Conservation (phyloP, 2,888 invertebrate species). For the Drosophila austrosaltans region DNA sequence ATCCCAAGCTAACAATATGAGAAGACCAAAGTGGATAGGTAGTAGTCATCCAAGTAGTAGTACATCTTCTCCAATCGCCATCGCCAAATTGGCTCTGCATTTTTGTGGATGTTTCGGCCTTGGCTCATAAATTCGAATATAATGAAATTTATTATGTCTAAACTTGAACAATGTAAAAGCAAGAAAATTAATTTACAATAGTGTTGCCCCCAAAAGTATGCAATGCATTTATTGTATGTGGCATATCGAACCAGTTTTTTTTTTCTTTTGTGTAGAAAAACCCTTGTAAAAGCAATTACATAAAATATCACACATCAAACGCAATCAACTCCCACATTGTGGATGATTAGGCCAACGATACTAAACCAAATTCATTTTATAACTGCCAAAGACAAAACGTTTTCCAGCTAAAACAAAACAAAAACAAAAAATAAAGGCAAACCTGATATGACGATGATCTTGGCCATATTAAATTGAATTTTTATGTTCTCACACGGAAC, state of each 20-base stretch:
- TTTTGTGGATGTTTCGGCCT: conserved; percentile 16
- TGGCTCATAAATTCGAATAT: conserved; percentile 55
- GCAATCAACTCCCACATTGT: conserved; percentile 41
- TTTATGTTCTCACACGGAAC: conserved; percentile 73
- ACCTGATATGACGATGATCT: conserved; percentile 35
- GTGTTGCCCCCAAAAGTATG: not conserved
- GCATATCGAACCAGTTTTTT: conserved; percentile 71
- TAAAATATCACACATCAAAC: conserved; percentile 17
- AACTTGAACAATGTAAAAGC: not conserved
- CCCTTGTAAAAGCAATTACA: conserved; percentile 15
- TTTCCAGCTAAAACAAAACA: conserved; percentile 48
- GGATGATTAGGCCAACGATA: conserved; percentile 29
- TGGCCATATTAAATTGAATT: conserved; percentile 77
- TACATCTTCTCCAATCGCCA: conserved; percentile 41
- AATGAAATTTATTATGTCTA: conserved; percentile 48
- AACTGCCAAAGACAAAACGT: conserved; percentile 35
- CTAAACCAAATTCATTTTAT: conserved; percentile 58
- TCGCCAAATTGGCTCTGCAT: conserved; percentile 26
- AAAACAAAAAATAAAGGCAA: conserved; percentile 25
- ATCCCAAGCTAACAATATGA: conserved; percentile 43
- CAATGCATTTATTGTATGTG: not conserved
- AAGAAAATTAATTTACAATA: not conserved
- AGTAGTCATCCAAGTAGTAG: conserved; percentile 6
- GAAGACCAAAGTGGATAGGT: conserved; percentile 20
- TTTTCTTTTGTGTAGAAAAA: conserved; percentile 3